Evolutionary conservation across 1,140 invertebrate genomes (phyloP).

Genomic region (Lanistes nyassanus): DNA sequence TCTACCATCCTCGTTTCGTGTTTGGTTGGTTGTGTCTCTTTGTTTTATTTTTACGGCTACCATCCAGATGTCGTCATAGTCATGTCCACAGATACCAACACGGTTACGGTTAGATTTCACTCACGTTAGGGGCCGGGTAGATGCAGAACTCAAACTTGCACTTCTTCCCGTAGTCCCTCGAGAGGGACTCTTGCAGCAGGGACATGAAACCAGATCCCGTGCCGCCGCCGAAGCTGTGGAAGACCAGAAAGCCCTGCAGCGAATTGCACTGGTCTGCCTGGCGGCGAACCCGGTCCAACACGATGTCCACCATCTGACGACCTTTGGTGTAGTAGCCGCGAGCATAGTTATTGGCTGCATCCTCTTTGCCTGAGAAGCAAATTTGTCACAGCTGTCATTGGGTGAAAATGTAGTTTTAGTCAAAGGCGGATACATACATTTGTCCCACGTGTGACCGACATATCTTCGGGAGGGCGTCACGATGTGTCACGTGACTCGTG

Average conservation of each 20-base stretch:
- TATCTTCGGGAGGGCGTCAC: neutral
- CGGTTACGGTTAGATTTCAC: too few species aligned
- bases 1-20: too few species aligned
- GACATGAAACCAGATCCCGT: constrained; percentile 90
- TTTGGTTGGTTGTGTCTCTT: too few species aligned
- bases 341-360: constrained; percentile 9
- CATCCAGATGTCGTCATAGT: too few species aligned
- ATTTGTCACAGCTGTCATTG: neutral
- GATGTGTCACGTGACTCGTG: neutral
- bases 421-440: neutral
- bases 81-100: too few species aligned
- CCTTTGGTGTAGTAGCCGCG: constrained; percentile 21
- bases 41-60: too few species aligned
- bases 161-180: constrained; percentile 64
- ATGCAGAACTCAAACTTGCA: constrained; percentile 70
- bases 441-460: neutral
- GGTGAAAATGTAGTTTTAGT: neutral
- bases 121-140: constrained; percentile 60
- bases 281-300: constrained; percentile 11
- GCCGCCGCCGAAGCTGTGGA: constrained; percentile 71
- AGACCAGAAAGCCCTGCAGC: constrained; percentile 85
- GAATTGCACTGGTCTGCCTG: constrained; percentile 10
- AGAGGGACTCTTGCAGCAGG: constrained; percentile 86
- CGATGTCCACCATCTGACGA: constrained; percentile 12
- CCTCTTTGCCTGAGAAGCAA: constrained; percentile 7